Conservation (phyloP, 2,797 vertebrate species). For the Mycteria americana region DNA sequence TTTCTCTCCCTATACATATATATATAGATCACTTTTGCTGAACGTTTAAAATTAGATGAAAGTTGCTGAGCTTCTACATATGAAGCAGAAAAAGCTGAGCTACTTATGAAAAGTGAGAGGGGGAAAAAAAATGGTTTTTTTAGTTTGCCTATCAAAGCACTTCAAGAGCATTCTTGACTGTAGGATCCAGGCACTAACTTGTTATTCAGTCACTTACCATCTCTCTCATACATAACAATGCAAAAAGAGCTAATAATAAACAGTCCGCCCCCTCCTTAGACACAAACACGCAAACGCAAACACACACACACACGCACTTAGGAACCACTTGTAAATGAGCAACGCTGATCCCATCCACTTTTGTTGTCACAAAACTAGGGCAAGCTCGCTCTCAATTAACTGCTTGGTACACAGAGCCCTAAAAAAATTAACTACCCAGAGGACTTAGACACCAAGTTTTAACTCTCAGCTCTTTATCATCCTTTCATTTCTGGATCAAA, state of each 20-base stretch:
- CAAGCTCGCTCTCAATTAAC: constrained; percentile 51
- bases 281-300: not conserved
- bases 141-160: not conserved
- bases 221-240: not conserved
- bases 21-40: not conserved
- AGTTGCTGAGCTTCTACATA: not conserved
- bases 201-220: constrained; percentile 24
- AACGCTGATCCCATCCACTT: constrained; percentile 17
- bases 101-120: not conserved
- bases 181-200: not conserved
- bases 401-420: not conserved
- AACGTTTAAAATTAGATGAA: constrained; percentile 48
- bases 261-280: not conserved
- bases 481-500: constrained; percentile 47
- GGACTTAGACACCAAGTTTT: constrained; percentile 7
- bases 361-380: constrained; percentile 50
- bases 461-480: not conserved
- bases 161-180: constrained; percentile 16
- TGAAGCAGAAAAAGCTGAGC: constrained; percentile 17
- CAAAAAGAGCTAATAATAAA: constrained; percentile 47
- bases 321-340: constrained; percentile 50
- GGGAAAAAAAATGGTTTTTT: not conserved
- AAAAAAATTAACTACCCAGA: not conserved
- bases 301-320: not conserved
- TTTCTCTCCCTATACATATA: not conserved